Evolutionary conservation across 2,888 invertebrate species (phyloP).

Genomic region (Eupithecia vulgata): DNA sequence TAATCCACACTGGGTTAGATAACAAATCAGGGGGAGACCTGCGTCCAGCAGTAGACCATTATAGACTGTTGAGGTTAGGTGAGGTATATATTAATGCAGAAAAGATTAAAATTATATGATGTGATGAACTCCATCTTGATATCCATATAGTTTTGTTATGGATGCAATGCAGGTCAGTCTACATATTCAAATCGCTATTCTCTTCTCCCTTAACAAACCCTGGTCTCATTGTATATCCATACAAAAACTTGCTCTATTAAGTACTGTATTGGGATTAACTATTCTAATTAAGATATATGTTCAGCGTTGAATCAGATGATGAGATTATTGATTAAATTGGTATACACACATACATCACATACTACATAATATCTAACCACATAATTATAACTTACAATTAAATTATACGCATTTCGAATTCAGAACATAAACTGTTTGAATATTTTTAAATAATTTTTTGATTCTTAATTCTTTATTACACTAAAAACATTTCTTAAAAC

Average conservation of each 20-base stretch:
- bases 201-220: slow-evolving; percentile 43
- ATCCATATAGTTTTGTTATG: neutral
- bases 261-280: slow-evolving; percentile 63
- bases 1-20: too few species aligned
- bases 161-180: neutral
- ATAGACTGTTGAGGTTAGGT: too few species aligned
- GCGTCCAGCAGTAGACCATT: too few species aligned
- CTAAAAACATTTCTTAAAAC: too few species aligned
- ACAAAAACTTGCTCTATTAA: slow-evolving; percentile 67
- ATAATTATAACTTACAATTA: too few species aligned
- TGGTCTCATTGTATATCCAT: slow-evolving; percentile 58
- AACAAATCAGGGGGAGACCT: too few species aligned
- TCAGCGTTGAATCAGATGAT: slow-evolving; percentile 55
- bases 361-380: too few species aligned
- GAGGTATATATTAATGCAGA: too few species aligned
- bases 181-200: slow-evolving; percentile 42
- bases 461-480: too few species aligned
- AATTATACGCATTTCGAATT: neutral
- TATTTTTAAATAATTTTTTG: neutral
- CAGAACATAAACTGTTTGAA: neutral
- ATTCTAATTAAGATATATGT: slow-evolving; percentile 71
- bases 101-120: too few species aligned
- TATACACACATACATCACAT: neutral
- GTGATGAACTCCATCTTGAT: too few species aligned
- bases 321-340: neutral